Evolutionary conservation across 2,888 invertebrate genomes (phyloP).

Genomic region (Hyposoter dolosus): DNA sequence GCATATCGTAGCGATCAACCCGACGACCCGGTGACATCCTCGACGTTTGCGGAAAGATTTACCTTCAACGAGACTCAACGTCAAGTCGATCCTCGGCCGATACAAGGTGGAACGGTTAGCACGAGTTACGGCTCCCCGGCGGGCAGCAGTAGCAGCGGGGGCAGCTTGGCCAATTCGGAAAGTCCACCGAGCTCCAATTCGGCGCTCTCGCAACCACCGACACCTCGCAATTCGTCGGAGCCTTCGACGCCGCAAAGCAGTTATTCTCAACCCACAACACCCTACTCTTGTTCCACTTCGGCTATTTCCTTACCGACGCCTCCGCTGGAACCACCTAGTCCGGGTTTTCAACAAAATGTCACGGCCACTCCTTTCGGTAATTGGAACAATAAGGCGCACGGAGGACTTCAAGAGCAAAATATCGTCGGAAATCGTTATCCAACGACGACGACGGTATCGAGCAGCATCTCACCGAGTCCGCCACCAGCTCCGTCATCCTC

Average conservation of each 20-base stretch:
- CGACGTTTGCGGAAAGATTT: conserved; percentile 88
- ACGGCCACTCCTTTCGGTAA: conserved; percentile 34
- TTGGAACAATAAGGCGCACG: conserved; percentile 28
- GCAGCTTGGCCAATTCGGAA: conserved; percentile 86
- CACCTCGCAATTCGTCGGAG: conserved; percentile 81
- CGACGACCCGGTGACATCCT: conserved; percentile 89
- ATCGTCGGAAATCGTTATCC: conserved; percentile 44
- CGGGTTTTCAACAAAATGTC: conserved; percentile 43
- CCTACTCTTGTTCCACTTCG: conserved; percentile 78
- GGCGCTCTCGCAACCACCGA: conserved; percentile 80
- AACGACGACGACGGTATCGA: conserved; percentile 74
- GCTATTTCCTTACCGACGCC: conserved; percentile 71
- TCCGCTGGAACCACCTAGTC: conserved; percentile 57
- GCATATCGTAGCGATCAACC: conserved; percentile 80
- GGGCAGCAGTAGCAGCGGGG: conserved; percentile 83
- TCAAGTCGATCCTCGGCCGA: conserved; percentile 89
- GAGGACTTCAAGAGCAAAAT: conserved; percentile 73
- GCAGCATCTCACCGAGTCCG: conserved; percentile 76
- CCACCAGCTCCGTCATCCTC: conserved; percentile 73
- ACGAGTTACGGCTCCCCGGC: conserved; percentile 92
- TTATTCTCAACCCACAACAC: conserved; percentile 82
- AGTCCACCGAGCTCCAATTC: conserved; percentile 81
- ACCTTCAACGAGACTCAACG: conserved; percentile 72
- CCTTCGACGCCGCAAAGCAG: conserved; percentile 81
- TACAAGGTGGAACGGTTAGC: conserved; percentile 94